phyloP scores from a whole-genome alignment of 2,797 vertebrate species.

The Catharus ustulatus region DNA sequence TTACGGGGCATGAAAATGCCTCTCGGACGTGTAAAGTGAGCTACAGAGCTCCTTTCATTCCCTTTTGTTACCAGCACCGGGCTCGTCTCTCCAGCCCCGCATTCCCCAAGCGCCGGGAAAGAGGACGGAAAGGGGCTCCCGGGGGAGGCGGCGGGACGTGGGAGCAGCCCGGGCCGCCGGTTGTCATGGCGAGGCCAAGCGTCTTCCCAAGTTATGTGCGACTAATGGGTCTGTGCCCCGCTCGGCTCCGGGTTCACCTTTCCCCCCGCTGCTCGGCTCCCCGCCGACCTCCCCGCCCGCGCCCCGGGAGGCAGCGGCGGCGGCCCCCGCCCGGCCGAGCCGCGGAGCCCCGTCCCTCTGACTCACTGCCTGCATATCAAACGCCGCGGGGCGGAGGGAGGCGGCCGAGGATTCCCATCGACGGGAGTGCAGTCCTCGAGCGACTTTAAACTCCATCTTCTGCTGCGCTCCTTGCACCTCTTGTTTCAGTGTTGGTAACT shows the following conservation, averaged over 20 bases:
- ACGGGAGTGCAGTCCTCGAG: background rate
- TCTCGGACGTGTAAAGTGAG: slow-evolving; percentile 36
- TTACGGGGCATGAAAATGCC: slow-evolving; percentile 38
- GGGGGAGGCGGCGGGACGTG: background rate
- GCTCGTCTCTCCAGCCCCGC: background rate
- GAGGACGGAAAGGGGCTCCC: background rate
- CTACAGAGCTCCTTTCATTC: slow-evolving; percentile 15
- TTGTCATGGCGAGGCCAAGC: slow-evolving; percentile 71
- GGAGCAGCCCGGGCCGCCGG: slow-evolving; percentile 41
- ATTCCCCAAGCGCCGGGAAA: background rate
- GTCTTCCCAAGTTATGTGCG: slow-evolving; percentile 54
- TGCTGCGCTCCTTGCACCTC: slow-evolving; percentile 42
- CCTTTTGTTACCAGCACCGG: slow-evolving; percentile 25
- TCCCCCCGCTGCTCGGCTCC: background rate
- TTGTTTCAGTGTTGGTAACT: slow-evolving; percentile 18
- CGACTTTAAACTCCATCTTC: slow-evolving; percentile 29
- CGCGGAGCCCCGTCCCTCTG: background rate
- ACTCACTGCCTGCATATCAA: background rate
- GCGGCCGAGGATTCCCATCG: background rate
- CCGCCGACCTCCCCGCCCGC: slow-evolving; percentile 10
- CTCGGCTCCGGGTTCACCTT: slow-evolving; percentile 30
- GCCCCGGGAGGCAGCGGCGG: background rate
- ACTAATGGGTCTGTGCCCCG: slow-evolving; percentile 30
- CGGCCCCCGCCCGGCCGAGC: background rate
- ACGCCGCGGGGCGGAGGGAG: background rate